A percentile compares a stretch with the other conserved stretches of the same genome.
Conservation (phyloP, 1,140 invertebrate species). For the Drosophila kohkoa region DNA sequence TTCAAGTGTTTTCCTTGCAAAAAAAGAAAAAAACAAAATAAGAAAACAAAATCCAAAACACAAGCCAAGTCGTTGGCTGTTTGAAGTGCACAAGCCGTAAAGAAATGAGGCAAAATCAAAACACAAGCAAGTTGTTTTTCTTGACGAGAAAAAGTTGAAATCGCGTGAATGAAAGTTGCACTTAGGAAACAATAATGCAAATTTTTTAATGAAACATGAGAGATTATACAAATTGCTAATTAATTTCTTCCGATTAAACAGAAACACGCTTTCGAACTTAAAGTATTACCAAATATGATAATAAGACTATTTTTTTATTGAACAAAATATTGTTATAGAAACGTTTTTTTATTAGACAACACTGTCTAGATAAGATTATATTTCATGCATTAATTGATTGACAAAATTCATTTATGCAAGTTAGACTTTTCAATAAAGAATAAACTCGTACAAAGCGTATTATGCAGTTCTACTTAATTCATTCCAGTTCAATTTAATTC, state of each 20-base stretch:
- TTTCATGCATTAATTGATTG: too few relatives aligned
- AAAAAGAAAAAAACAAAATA: constrained; percentile 5
- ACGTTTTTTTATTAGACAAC: not conserved
- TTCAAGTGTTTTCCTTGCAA: constrained; percentile 53
- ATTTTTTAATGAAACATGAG: constrained; percentile 25
- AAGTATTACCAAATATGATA: not conserved
- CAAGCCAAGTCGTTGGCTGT: constrained; percentile 11
- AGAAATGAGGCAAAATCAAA: constrained; percentile 43
- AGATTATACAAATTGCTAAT: constrained; percentile 13
- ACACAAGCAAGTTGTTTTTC: constrained; percentile 21
- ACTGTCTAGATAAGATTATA: too few relatives aligned
- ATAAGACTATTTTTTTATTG: not conserved
- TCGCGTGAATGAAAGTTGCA: constrained; percentile 44
- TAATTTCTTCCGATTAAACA: constrained; percentile 28
- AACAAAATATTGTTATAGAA: not conserved
- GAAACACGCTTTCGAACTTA: not conserved
- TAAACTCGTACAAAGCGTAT: too few relatives aligned
- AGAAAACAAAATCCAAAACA: constrained; percentile 15
- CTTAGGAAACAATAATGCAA: constrained; percentile 35
- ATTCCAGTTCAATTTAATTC: not conserved
- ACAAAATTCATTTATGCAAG: not conserved
- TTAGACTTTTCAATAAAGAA: not conserved
- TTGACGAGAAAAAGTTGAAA: constrained; percentile 31
- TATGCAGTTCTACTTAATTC: not conserved
- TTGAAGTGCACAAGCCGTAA: constrained; percentile 52